phyloP scores from a whole-genome alignment of 1,140 invertebrate species.

The Cepaea nemoralis region DNA sequence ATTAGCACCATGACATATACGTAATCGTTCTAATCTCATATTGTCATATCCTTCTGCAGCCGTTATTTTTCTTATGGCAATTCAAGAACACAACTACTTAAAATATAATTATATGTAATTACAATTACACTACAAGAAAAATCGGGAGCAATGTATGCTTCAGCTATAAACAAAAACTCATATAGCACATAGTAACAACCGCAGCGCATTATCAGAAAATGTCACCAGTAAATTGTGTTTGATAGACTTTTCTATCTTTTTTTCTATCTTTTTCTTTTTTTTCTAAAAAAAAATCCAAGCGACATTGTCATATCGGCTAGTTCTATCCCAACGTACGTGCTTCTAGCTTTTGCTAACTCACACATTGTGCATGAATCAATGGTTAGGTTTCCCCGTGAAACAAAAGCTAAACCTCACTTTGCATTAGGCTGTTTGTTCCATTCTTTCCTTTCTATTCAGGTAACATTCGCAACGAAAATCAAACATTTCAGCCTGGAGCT shows the following conservation, averaged over 20 bases:
- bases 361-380: neutral
- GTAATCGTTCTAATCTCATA: too few species aligned
- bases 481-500: neutral
- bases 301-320: neutral
- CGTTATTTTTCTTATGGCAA: too few species aligned
- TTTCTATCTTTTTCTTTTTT: too few species aligned
- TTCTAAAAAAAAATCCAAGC: too few species aligned
- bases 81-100: too few species aligned
- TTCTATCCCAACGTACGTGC: neutral
- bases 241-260: neutral
- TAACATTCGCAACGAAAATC: neutral
- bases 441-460: neutral
- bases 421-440: slow-evolving; percentile 20
- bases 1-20: too few species aligned
- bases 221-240: neutral
- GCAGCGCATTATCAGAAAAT: neutral
- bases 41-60: too few species aligned
- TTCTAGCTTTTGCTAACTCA: neutral
- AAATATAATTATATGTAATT: too few species aligned
- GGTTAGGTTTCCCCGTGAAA: neutral
- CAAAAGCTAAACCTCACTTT: neutral
- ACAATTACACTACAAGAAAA: too few species aligned
- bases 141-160: too few species aligned
- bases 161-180: too few species aligned
- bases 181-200: neutral